Percentiles rank a stretch among this genome's conserved stretches.
phyloP scores from a whole-genome alignment of 2,113 vertebrate genomes.

The Furnarius figulus region DNA sequence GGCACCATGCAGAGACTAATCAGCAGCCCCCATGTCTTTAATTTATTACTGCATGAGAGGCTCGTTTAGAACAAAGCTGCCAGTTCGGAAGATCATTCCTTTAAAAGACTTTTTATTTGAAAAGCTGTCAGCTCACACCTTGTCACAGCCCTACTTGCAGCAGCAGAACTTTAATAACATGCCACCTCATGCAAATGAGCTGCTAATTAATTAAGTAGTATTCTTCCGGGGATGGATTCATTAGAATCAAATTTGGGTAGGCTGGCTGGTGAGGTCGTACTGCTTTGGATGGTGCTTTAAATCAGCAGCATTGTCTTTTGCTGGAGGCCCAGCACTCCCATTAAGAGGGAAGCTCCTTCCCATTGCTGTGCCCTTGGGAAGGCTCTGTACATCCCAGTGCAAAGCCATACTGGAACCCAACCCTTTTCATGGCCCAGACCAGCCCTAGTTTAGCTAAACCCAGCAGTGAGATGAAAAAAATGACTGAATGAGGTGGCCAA shows the following conservation, averaged over 20 bases:
- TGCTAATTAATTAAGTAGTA: slow-evolving; percentile 78
- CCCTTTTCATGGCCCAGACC: background rate
- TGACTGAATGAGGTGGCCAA: background rate
- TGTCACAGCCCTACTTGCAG: slow-evolving; percentile 56
- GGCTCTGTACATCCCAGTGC: background rate
- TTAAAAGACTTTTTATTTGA: slow-evolving; percentile 65
- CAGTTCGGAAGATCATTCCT: slow-evolving; percentile 40
- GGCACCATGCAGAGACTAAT: slow-evolving; percentile 3
- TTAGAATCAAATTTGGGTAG: slow-evolving; percentile 49
- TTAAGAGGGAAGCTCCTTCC: background rate
- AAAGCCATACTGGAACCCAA: background rate
- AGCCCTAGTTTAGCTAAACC: background rate
- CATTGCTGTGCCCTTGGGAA: background rate
- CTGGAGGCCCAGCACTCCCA: background rate
- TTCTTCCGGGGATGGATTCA: slow-evolving; percentile 69
- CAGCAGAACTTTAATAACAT: slow-evolving; percentile 72
- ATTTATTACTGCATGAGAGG: slow-evolving; percentile 57
- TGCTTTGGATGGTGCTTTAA: background rate
- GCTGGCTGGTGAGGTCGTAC: background rate
- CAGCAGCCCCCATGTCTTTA: slow-evolving; percentile 35
- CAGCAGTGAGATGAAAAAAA: background rate
- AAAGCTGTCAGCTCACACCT: slow-evolving; percentile 70
- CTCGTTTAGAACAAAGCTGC: slow-evolving; percentile 62
- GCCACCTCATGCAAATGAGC: slow-evolving; percentile 74
- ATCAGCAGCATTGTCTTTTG: background rate